Percentiles rank a stretch among this genome's conserved stretches.
These are phyloP conservation scores for Gambusia affinis DNA, from an alignment of 2,113 vertebrate genomes.

Conservation along the genomic window DNA sequence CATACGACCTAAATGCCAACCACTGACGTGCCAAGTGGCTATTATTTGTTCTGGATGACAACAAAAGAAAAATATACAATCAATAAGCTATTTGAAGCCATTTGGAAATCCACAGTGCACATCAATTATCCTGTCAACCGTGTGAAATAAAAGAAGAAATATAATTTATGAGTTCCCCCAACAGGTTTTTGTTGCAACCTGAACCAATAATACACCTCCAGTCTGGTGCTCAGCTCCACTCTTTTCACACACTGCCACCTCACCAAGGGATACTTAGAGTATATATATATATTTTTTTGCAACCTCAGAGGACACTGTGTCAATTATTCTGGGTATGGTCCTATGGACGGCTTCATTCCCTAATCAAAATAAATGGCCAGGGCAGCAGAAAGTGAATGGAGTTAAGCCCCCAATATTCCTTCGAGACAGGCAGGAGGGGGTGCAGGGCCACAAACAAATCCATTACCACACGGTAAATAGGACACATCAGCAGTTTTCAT, in stretches of 20 bases:
- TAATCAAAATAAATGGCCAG: conserved; percentile 85
- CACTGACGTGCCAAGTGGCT: conserved; percentile 1
- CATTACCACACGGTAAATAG: conserved; percentile 75
- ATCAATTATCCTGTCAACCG: conserved; percentile 76
- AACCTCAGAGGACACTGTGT: conserved; percentile 74
- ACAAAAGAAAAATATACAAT: conserved; percentile 48
- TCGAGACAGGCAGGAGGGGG: conserved; percentile 54
- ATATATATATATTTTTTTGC: conserved; percentile 57
- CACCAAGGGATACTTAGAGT: conserved; percentile 56
- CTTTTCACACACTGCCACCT: conserved; percentile 65
- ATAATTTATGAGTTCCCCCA: conserved; percentile 65
- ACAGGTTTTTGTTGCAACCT: conserved; percentile 72
- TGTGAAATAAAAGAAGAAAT: conserved; percentile 43
- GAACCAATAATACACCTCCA: conserved; percentile 71
- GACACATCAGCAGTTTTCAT: conserved; percentile 77
- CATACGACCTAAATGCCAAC: conserved; percentile 3
- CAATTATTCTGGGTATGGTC: conserved; percentile 76
- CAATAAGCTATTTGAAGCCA: conserved; percentile 49
- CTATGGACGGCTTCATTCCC: conserved; percentile 77
- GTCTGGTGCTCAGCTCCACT: conserved; percentile 54
- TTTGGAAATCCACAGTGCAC: conserved; percentile 58
- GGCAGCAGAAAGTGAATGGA: conserved; percentile 80
- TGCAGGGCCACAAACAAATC: conserved; percentile 77
- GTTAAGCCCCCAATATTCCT: conserved; percentile 72
- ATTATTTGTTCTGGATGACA: conserved; percentile 38